A percentile compares a stretch with the other conserved stretches of the same genome.
Conservation (phyloP, 2,113 vertebrate species). For the Coryphaenoides rupestris region DNA sequence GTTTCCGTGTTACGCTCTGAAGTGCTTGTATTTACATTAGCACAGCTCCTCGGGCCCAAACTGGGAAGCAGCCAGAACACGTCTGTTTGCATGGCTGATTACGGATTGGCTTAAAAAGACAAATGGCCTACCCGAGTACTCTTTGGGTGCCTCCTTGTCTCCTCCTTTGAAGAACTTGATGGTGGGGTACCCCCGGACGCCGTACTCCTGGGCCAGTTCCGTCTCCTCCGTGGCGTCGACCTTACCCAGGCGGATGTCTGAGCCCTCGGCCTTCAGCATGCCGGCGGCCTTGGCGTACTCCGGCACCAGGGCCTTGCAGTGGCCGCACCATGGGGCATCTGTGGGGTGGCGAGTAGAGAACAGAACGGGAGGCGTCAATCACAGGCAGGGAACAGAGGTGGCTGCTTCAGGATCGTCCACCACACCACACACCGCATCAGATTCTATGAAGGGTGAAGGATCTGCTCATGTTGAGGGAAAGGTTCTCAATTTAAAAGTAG, state of each 20-base stretch:
- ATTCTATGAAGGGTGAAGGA: too few species aligned
- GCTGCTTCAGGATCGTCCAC: too few species aligned
- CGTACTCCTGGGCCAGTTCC: slow-evolving; percentile 89
- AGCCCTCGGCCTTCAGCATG: slow-evolving; percentile 83
- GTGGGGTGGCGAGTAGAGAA: too few species aligned
- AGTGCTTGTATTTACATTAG: too few species aligned
- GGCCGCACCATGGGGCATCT: slow-evolving; percentile 98
- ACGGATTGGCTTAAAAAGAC: not conserved
- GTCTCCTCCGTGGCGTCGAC: slow-evolving; percentile 96
- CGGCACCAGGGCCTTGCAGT: slow-evolving; percentile 94
- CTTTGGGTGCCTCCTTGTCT: slow-evolving; percentile 83
- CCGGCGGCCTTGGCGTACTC: slow-evolving; percentile 92
- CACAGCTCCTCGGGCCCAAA: too few species aligned
- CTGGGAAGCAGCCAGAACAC: not conserved
- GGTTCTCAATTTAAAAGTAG: too few species aligned
- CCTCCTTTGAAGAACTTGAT: slow-evolving; percentile 97
- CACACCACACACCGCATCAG: too few species aligned
- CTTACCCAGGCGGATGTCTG: slow-evolving; percentile 85
- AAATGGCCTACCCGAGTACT: slow-evolving; percentile 85
- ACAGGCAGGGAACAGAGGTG: not conserved
- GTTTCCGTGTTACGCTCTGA: too few species aligned
- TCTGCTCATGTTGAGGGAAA: too few species aligned
- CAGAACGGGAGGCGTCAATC: not conserved
- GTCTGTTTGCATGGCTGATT: not conserved
- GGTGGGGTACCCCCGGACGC: slow-evolving; percentile 91